A percentile compares a stretch with the other conserved stretches of the same genome.
These are phyloP conservation scores for Linepithema humile DNA, from an alignment of 1,140 invertebrate species.

Conservation along the genomic window DNA sequence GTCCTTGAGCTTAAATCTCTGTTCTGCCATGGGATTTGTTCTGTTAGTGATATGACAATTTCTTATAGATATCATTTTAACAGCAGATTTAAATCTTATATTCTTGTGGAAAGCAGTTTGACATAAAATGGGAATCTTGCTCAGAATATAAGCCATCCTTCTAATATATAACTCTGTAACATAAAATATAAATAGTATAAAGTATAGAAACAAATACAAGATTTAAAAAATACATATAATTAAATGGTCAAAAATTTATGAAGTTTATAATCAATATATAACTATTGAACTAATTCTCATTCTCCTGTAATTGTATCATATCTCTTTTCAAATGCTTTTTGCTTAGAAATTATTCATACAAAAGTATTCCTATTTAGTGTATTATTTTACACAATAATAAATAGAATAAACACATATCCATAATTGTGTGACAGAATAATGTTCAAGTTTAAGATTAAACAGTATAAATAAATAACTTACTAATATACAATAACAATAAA, in stretches of 20 bases:
- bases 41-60: background rate
- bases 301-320: too few species aligned
- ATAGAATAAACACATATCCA: too few species aligned
- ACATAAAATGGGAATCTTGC: background rate
- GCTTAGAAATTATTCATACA: too few species aligned
- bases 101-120: constrained; percentile 10
- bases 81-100: background rate
- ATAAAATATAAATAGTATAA: background rate
- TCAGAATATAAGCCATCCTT: constrained; percentile 23
- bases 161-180: background rate
- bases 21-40: background rate
- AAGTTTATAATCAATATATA: constrained; percentile 5
- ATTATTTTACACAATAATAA: too few species aligned
- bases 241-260: background rate
- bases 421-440: too few species aligned
- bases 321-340: too few species aligned
- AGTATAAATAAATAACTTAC: too few species aligned
- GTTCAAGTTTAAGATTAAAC: too few species aligned
- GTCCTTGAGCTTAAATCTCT: background rate
- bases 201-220: background rate
- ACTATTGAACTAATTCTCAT: too few species aligned
- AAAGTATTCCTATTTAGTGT: too few species aligned
- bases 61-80: background rate
- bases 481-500: too few species aligned
- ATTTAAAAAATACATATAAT: background rate